Conservation (phyloP, 1,140 invertebrate genomes). For the Alviniconcha marisindica region DNA sequence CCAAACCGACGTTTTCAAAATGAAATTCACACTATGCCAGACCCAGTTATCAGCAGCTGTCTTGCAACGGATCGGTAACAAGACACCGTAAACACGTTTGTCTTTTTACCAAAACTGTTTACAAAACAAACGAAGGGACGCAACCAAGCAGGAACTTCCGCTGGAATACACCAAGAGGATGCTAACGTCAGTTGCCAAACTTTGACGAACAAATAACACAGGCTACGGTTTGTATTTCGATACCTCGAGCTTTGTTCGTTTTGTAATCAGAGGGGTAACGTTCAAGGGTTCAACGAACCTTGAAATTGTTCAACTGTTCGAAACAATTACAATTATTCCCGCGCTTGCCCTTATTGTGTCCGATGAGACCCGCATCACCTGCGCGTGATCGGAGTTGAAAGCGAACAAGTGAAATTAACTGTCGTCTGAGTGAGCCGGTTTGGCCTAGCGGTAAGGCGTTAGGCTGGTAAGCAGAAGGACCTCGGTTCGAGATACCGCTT, state of each 20-base stretch:
- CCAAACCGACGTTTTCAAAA: too few relatives aligned
- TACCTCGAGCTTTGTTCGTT: neutral
- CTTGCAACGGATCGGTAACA: too few relatives aligned
- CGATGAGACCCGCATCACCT: neutral
- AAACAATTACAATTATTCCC: neutral
- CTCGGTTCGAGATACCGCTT: too few relatives aligned
- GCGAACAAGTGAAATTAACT: neutral
- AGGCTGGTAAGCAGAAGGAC: too few relatives aligned
- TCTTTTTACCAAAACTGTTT: too few relatives aligned
- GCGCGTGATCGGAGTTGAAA: neutral
- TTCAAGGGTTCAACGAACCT: neutral
- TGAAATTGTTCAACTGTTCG: neutral
- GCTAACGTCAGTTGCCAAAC: neutral
- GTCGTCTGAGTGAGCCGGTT: neutral
- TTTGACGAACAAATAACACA: neutral
- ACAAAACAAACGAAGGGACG: too few relatives aligned
- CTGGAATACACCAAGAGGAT: neutral
- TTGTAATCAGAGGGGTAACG: neutral
- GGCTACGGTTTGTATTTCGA: neutral
- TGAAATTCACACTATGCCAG: too few relatives aligned
- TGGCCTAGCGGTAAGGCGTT: too few relatives aligned
- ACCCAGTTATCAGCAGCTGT: too few relatives aligned
- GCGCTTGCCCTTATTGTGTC: neutral
- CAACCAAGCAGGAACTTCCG: neutral
- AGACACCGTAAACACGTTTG: too few relatives aligned